These are phyloP conservation scores for Boulengeromyrus knoepffleri DNA, from an alignment of 2,113 vertebrate species.

Conservation along the genomic window DNA sequence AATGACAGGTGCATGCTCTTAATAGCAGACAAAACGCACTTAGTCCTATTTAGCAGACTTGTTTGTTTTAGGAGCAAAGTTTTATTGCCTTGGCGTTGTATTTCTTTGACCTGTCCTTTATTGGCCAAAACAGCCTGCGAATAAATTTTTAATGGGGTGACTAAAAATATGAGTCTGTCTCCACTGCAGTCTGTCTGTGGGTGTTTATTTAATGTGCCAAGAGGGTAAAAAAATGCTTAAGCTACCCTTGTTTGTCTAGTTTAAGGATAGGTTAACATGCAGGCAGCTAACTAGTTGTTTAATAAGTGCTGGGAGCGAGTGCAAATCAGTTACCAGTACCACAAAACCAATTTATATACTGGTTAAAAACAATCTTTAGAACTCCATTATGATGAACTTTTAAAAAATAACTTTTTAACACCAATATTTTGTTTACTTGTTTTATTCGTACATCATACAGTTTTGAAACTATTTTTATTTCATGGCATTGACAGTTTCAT, in stretches of 20 bases:
- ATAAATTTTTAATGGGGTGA: constrained; percentile 47
- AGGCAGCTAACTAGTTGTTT: background rate
- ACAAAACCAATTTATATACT: background rate
- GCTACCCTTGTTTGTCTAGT: background rate
- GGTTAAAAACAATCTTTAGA: background rate
- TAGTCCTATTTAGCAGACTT: background rate
- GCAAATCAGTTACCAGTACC: background rate
- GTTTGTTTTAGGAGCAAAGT: background rate
- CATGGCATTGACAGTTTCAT: background rate
- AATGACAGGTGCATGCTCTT: background rate
- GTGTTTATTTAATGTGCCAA: constrained; percentile 25
- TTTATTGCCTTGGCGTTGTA: background rate
- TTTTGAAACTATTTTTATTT: background rate
- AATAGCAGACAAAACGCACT: background rate
- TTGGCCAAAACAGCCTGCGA: constrained; percentile 30
- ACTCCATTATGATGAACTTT: background rate
- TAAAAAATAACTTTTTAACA: background rate
- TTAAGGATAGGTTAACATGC: background rate
- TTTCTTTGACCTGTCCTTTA: background rate
- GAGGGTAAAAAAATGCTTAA: background rate
- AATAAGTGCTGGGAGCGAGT: background rate
- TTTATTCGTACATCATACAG: background rate
- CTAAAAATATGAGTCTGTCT: constrained; percentile 30
- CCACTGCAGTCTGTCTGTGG: background rate
- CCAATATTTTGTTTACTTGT: background rate